Evolutionary conservation across 2,113 vertebrate species (phyloP).

Genomic region (human (Homo sapiens)): DNA sequence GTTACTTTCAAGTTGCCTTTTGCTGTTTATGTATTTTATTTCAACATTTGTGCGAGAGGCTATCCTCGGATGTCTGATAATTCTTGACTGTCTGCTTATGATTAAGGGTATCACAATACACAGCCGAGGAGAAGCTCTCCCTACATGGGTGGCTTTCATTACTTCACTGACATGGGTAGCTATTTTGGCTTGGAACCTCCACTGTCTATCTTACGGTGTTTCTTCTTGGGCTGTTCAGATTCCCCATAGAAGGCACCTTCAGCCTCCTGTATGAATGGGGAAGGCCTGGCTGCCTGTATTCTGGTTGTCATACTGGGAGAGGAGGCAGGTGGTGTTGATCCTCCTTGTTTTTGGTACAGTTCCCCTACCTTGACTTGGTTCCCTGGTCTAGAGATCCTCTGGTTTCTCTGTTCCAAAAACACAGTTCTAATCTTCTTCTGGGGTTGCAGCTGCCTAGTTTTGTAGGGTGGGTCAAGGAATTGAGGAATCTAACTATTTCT

Average conservation of each 20-base stretch:
- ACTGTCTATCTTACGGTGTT: not conserved
- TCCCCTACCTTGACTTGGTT: not conserved
- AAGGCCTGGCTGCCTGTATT: not conserved
- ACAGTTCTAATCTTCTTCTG: not conserved
- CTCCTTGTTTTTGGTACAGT: not conserved
- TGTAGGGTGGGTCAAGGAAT: not conserved
- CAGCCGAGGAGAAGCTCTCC: not conserved
- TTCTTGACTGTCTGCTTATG: not conserved
- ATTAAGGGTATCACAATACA: not conserved
- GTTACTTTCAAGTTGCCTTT: not conserved
- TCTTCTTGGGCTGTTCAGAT: not conserved
- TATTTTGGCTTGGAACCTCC: not conserved
- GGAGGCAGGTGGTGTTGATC: not conserved
- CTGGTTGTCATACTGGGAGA: not conserved
- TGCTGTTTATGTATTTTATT: not conserved
- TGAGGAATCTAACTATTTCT: not conserved
- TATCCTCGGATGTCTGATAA: not conserved
- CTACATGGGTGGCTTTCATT: not conserved
- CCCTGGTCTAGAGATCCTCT: not conserved
- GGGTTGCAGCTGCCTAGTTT: not conserved
- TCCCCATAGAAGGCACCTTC: fast-evolving
- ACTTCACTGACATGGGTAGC: not conserved
- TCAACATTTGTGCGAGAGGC: not conserved
- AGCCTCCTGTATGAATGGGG: not conserved
- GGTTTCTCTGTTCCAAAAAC: not conserved